Percentiles rank a stretch among this genome's conserved stretches.
These are phyloP conservation scores for Coenonympha arcania DNA, from an alignment of 2,888 invertebrate genomes.

Conservation along the genomic window DNA sequence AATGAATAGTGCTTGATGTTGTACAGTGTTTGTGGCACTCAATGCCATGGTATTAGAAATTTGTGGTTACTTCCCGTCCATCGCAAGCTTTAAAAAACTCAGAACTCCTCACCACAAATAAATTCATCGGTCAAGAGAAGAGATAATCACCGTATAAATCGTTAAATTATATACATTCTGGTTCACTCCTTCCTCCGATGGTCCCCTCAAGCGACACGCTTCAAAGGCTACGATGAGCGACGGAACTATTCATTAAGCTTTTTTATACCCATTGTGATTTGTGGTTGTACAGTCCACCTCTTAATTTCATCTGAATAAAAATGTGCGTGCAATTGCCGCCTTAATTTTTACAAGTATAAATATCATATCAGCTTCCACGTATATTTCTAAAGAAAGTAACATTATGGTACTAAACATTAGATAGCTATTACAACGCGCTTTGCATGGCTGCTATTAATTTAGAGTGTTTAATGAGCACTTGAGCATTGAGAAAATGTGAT, in stretches of 20 bases:
- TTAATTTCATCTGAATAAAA: background rate
- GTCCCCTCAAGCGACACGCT: slow-evolving; percentile 39
- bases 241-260: slow-evolving; percentile 48
- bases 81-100: slow-evolving; percentile 1
- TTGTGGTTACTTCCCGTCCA: background rate
- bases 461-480: slow-evolving; percentile 21
- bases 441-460: slow-evolving; percentile 23
- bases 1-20: too few species aligned
- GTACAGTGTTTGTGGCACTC: too few species aligned
- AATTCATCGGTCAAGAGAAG: slow-evolving; percentile 14
- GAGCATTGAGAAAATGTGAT: slow-evolving; percentile 11
- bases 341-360: background rate
- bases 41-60: background rate
- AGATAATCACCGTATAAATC: slow-evolving; percentile 21
- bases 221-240: slow-evolving; percentile 33
- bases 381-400: background rate
- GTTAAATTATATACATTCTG: slow-evolving; percentile 32
- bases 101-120: slow-evolving; percentile 14
- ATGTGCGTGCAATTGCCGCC: background rate
- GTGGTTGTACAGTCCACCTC: slow-evolving; percentile 24
- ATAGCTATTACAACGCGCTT: slow-evolving; percentile 17
- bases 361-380: background rate
- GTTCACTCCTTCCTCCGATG: slow-evolving; percentile 30
- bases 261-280: slow-evolving; percentile 37
- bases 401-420: slow-evolving; percentile 4